Conservation (phyloP, 2,113 vertebrate genomes). For the Microtus pennsylvanicus region DNA sequence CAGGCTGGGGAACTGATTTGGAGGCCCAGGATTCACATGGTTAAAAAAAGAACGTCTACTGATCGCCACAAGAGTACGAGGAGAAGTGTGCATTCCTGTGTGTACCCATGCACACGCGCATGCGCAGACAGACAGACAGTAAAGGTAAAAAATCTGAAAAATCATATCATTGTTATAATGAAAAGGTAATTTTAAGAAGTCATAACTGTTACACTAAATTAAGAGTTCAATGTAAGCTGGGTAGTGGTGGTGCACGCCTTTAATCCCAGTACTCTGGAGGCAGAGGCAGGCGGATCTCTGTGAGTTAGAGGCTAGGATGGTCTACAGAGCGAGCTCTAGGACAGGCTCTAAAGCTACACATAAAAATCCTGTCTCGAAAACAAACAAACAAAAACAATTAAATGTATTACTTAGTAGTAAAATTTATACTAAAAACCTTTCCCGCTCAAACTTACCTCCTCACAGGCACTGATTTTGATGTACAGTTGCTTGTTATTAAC, state of each 20-base stretch:
- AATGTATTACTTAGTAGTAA: constrained; percentile 9
- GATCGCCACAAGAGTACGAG: background rate
- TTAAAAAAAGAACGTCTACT: background rate
- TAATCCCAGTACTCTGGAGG: too few relatives aligned
- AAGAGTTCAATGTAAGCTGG: background rate
- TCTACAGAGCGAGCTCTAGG: too few relatives aligned
- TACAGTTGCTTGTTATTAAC: constrained; percentile 98
- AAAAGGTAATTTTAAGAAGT: constrained; percentile 50
- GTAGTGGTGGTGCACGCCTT: too few relatives aligned
- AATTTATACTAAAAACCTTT: background rate
- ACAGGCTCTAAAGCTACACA: too few relatives aligned
- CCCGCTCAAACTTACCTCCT: constrained; percentile 90
- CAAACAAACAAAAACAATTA: too few relatives aligned
- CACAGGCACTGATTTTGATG: constrained; percentile 97
- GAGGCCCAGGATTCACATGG: background rate
- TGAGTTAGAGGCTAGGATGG: too few relatives aligned
- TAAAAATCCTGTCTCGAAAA: too few relatives aligned
- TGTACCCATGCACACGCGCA: rapidly evolving
- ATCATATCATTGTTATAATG: background rate
- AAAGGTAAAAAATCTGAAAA: background rate
- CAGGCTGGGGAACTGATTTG: background rate
- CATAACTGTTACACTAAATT: background rate
- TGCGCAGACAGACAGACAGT: background rate
- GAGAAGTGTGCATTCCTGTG: too few relatives aligned
- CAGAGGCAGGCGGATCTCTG: too few relatives aligned